Evolutionary conservation across 2,113 vertebrate genomes (phyloP), one percentile per base, ranked within the genome.

Genomic region (Ranitomeya variabilis): DNA sequence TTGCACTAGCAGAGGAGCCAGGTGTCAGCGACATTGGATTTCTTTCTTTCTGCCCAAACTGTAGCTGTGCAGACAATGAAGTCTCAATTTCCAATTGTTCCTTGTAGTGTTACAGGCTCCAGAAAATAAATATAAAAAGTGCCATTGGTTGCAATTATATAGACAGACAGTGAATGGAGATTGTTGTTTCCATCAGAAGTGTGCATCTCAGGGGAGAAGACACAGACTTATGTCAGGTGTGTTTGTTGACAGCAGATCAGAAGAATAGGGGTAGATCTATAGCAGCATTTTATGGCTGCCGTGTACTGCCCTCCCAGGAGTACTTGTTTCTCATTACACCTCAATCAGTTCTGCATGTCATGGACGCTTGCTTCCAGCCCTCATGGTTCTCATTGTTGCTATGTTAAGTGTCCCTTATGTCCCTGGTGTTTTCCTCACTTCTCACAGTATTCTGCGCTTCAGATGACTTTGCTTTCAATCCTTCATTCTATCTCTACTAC

Each of bases 321-420:
- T 86, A 86, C 89, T 86, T 89, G 77, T 89, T 89, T 86, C 85
- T 89, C 89, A 86, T 89, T 89, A 86, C 59, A 86, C 84, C 84
- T 82, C 81, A 89, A 89, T 89, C 87, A 89, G 81, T 74, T 66
- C 60, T 78, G 23, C 74, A 69, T 89, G 87, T 86, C 79, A 73
- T 86, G 55, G 73, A 89, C 77, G 79, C 82, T 79, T 80, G 64
- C 78, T 21, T 76, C 78, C 69, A 86, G 83, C 76, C 23, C 66
- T 74, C 57, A 12, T 82, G 83, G 52, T 81, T 82, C 66, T 83
- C 59, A 81, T 89, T 76, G 31, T 16, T 73, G 51, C 69, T 76
- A 66, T 79, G 81, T 83, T 76, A 85, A 62, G 77, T 80, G 71
- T 86, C 84, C 84, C 31, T 89, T 55, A 37, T 19, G 16, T 87